Evolutionary conservation across 2,888 invertebrate genomes (phyloP), one percentile per base, ranked within the genome.

Genomic region (Drosophila peninsularis): DNA sequence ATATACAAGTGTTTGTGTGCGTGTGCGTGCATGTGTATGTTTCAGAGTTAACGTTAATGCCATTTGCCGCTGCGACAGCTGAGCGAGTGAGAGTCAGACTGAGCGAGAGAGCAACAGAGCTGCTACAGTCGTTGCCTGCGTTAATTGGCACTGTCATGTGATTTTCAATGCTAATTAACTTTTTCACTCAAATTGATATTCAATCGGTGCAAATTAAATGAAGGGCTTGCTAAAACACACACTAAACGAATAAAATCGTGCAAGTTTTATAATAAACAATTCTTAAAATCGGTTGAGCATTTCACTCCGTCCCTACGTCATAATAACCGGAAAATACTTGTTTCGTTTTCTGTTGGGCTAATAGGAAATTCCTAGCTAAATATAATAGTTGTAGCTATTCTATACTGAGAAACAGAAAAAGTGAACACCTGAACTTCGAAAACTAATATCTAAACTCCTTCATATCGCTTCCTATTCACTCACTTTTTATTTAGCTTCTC

Each of bases 101-200:
- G 53, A 60, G 69, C 11, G 39, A 36, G 44, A 49, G 53, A 60
- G 69, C 13, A 17, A 45, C 14, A 32, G 56, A 41, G 19, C 34
- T 13, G 58, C 60, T 67, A 78, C 78, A 75, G 80, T 78, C 52
- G 61, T 57, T 62, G 60, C 52, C 63, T 53, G 63, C 63, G 49
- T 30, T 77, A 75, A 77, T 75, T 75, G 74, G 21, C 63, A 34
- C 30, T 44, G 78, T 86, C 88, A 88, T 90, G 86, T 88, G 88
- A 83, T 71, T 83, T 71, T 55, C 54, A 63, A 73, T 71, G 75
- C 70, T 88, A 82, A 85, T 88, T 80, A 78, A 75, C 55, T 56
- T 58, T 74, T 71, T 62, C 50, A 42, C 11, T n/a, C 58, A 37
- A 53, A 41, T 67, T 74, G 30, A 75, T 62, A 56, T 50, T 60